Conservation (phyloP, 2,888 invertebrate genomes). For the Polyommatus icarus region DNA sequence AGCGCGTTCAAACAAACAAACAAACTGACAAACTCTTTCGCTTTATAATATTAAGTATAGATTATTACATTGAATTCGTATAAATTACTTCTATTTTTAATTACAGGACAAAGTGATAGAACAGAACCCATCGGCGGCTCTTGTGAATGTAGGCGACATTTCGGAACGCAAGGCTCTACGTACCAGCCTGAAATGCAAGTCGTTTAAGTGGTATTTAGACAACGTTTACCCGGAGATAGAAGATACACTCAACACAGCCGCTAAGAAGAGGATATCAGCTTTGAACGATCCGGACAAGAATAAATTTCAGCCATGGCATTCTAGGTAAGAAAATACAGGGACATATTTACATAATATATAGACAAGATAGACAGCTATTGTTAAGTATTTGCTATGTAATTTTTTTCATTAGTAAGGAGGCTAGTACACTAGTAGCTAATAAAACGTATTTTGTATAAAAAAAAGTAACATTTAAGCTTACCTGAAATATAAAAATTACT, state of each 20-base stretch:
- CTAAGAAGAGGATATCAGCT: slow-evolving; percentile 80
- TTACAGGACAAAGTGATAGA: slow-evolving; percentile 88
- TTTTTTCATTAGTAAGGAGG: too few species aligned
- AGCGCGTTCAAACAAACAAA: too few species aligned
- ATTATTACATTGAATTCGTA: too few species aligned
- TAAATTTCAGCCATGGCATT: slow-evolving; percentile 91
- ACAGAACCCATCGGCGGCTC: slow-evolving; percentile 81
- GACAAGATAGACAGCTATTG: too few species aligned
- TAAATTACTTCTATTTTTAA: slow-evolving; percentile 17
- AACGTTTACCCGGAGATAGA: slow-evolving; percentile 91
- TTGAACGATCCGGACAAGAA: slow-evolving; percentile 80
- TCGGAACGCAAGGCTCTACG: slow-evolving; percentile 86
- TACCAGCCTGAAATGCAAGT: slow-evolving; percentile 86
- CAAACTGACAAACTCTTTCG: too few species aligned
- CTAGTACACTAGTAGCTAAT: too few species aligned
- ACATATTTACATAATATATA: too few species aligned
- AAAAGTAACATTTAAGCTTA: too few species aligned
- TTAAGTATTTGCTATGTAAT: too few species aligned
- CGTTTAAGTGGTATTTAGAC: slow-evolving; percentile 93
- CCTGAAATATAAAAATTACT: too few species aligned
- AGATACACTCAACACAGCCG: slow-evolving; percentile 81
- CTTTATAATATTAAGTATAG: too few species aligned
- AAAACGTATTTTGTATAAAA: too few species aligned
- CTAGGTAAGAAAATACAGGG: slow-evolving; percentile 64
- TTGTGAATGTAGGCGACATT: slow-evolving; percentile 88